These are phyloP conservation scores for Capromys pilorides DNA, from an alignment of 2,797 vertebrate genomes.

Conservation along the genomic window DNA sequence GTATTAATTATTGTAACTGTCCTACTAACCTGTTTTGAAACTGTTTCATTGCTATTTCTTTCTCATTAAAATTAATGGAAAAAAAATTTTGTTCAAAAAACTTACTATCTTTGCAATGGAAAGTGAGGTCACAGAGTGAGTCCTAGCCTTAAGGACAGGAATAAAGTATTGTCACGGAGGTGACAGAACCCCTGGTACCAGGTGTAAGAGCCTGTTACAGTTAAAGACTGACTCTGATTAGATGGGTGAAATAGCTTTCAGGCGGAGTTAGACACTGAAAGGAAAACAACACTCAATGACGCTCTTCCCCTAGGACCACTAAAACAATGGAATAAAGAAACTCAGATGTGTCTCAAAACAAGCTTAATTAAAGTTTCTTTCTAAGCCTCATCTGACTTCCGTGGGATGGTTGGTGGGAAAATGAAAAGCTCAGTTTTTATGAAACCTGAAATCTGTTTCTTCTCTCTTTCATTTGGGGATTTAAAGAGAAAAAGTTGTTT, in stretches of 20 bases:
- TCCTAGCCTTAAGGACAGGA: neutral
- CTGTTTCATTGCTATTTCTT: too few species aligned
- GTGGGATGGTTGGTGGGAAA: neutral
- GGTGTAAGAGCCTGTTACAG: neutral
- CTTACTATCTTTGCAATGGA: neutral
- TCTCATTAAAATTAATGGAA: too few species aligned
- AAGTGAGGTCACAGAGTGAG: neutral
- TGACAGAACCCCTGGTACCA: neutral
- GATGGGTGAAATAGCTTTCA: neutral
- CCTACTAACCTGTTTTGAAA: too few species aligned
- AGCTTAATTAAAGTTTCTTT: constrained; percentile 72
- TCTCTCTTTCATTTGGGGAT: constrained; percentile 36
- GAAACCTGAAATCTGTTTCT: constrained; percentile 52
- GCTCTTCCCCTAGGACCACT: constrained; percentile 25
- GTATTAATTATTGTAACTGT: too few species aligned
- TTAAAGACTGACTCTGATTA: neutral
- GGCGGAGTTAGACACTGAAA: neutral
- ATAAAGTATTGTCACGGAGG: neutral
- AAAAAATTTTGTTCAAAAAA: too few species aligned
- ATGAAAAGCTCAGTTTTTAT: constrained; percentile 29
- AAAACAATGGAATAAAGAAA: constrained; percentile 46
- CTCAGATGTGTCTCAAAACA: constrained; percentile 28
- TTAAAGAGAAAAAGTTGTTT: neutral
- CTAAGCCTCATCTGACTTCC: constrained; percentile 34
- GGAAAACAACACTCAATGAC: constrained; percentile 38